phyloP scores from a whole-genome alignment of 2,888 invertebrate genomes.

The Cybosia mesomella region DNA sequence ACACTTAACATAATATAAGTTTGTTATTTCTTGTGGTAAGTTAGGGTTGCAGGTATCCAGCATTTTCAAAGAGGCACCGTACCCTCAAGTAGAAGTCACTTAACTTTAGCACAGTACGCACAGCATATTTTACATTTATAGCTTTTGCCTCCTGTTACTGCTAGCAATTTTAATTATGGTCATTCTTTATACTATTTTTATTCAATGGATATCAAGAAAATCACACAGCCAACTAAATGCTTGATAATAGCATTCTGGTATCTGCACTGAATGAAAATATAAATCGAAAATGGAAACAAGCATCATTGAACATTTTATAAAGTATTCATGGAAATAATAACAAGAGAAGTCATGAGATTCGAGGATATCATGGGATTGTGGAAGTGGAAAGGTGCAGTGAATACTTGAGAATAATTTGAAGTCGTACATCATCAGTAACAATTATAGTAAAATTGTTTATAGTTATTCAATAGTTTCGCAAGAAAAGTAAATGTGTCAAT shows the following conservation, averaged over 20 bases:
- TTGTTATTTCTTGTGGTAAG: too few species aligned
- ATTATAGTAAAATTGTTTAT: neutral
- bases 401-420: neutral
- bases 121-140: too few species aligned
- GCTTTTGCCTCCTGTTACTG: neutral
- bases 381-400: neutral
- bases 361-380: too few species aligned
- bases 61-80: too few species aligned
- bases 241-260: neutral
- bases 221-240: neutral
- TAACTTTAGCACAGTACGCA: neutral
- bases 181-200: neutral
- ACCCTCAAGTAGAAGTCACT: too few species aligned
- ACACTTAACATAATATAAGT: too few species aligned
- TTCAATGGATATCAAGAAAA: neutral
- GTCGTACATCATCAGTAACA: neutral
- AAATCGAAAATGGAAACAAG: too few species aligned
- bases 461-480: neutral
- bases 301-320: too few species aligned
- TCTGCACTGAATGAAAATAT: too few species aligned
- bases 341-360: too few species aligned
- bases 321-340: too few species aligned
- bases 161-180: neutral
- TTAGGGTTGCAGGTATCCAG: too few species aligned
- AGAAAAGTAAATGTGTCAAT: neutral